Base-by-base conservation (phyloP, 2,113 vertebrate species). In the Ictalurus punctatus region DNA sequence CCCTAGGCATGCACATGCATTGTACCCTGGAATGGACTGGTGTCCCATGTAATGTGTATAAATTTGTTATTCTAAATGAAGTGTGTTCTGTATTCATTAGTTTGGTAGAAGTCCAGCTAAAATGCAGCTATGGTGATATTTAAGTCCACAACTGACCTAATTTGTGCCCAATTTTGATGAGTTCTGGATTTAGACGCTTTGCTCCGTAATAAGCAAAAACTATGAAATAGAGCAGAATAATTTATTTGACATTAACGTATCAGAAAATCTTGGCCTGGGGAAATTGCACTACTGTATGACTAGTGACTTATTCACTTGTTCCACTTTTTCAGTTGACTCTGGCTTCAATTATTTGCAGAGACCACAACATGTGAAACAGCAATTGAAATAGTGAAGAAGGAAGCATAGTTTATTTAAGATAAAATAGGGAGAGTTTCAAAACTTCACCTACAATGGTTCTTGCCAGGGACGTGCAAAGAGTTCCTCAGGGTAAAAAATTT, bases 201-300 rank as follows among this genome's bases (percentile, higher is more conserved):
- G 88, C 88, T 86, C 63, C 85, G 89, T 90, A 69, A 83, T 12
- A 4, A 71, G 83, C 88, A 92, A 86, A 88, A 84, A 87, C 85
- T 85, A 90, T 90, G 85, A 83, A 91, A 81, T 78, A 61, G 25
- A 90, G 52, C 30, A 89, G 89, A 94, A 94, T 93, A 92, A 94
- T 95, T 93, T 92, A 94, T 94, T 81, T 80, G 0, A 58, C 84
- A 94, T 95, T 93, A 92, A 89, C 93, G 94, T 93, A 93, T 93
- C 85, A 89, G 88, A 92, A 92, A 90, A 90, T 87, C 92, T 92
- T 78, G 76, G 89, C 88, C 83, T 67, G 81, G 79, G 90, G 87
- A 88, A 85, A 90, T 87, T 85, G 86, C 88, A 89, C 93, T 91
- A 92, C 44, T 48, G 40, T 44, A 44, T 90, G 83, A 71, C 21